Conservation (phyloP, 2,113 vertebrate genomes). For the Eira barbara region DNA sequence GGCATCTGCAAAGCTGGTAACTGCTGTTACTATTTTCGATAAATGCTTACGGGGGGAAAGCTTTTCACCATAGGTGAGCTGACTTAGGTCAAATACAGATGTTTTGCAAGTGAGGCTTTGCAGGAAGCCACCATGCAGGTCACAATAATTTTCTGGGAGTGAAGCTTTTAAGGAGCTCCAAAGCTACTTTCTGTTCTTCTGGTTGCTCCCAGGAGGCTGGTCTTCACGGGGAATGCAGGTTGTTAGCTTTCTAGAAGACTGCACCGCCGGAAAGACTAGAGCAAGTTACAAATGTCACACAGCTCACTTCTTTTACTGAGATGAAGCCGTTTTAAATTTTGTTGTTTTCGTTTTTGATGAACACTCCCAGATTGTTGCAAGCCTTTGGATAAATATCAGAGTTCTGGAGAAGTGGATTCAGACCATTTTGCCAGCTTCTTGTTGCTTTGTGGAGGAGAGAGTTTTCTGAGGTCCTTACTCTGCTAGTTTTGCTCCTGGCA, state of each 20-base stretch:
- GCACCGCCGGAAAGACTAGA: not conserved
- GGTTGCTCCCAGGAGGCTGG: not conserved
- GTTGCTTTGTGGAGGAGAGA: not conserved
- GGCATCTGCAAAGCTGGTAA: not conserved
- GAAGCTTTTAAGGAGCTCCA: not conserved
- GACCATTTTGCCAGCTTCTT: not conserved
- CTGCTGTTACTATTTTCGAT: not conserved
- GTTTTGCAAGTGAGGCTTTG: not conserved
- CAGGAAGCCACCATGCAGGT: not conserved
- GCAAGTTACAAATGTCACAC: not conserved
- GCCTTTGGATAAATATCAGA: not conserved
- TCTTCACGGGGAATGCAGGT: not conserved
- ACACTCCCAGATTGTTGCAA: not conserved
- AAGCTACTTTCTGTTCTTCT: not conserved
- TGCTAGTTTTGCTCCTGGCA: not conserved
- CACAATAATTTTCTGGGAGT: not conserved
- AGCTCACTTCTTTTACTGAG: not conserved
- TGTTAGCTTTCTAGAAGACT: not conserved
- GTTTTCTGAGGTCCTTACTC: not conserved
- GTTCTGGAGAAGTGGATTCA: not conserved
- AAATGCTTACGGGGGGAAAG: not conserved
- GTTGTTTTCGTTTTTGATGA: not conserved
- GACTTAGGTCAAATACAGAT: not conserved
- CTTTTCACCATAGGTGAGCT: not conserved
- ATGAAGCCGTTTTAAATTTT: not conserved